Evolutionary conservation across 2,113 vertebrate species (phyloP).

Genomic region (Coregonus clupeaformis): DNA sequence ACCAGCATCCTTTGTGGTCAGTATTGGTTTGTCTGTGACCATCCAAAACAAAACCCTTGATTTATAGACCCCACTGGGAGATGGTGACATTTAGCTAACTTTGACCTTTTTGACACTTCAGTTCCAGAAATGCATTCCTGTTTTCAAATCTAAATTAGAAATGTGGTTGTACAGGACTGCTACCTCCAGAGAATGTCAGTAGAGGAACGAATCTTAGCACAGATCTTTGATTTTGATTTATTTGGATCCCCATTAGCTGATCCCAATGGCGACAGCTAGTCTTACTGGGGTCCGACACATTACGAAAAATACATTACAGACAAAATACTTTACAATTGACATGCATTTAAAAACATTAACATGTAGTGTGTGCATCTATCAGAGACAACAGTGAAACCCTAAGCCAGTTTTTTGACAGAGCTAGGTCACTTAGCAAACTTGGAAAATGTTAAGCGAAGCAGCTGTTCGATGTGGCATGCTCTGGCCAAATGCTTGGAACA

Average conservation of each 20-base stretch:
- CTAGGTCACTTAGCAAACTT: conserved; percentile 29
- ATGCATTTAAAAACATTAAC: no score
- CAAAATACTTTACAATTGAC: no score
- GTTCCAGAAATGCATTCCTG: background rate
- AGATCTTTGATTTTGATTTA: no score
- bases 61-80: conserved; percentile 45
- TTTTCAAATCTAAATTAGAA: background rate
- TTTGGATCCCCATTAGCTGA: no score
- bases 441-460: conserved; percentile 19
- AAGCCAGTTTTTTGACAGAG: conserved; percentile 27
- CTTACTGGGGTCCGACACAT: no score
- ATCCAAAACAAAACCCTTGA: conserved; percentile 51
- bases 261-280: no score
- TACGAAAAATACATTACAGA: no score
- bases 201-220: background rate
- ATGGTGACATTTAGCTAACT: conserved; percentile 51
- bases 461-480: conserved; percentile 10
- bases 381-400: background rate
- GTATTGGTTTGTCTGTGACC: conserved; percentile 35
- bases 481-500: conserved; percentile 42
- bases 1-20: conserved; percentile 31
- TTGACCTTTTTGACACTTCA: conserved; percentile 39
- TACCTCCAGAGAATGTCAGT: background rate
- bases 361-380: background rate
- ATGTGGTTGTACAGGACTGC: background rate